Conservation (phyloP, 2,113 vertebrate species). For the Catharus bicknelli region DNA sequence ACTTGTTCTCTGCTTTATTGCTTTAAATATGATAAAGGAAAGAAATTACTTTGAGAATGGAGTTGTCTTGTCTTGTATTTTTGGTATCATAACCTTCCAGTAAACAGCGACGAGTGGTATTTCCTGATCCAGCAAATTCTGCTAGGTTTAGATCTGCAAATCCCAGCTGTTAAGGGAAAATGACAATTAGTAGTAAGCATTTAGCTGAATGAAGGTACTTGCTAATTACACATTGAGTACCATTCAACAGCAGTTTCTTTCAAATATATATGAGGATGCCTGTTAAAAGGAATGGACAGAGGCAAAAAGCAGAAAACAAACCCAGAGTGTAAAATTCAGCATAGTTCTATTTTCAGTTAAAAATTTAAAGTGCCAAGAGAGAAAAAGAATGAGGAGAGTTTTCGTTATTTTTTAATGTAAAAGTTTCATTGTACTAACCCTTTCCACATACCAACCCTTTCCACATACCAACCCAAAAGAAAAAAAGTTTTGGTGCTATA, state of each 20-base stretch:
- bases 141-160: constrained; percentile 97
- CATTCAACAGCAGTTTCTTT: background rate
- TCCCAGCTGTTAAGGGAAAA: constrained; percentile 85
- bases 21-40: background rate
- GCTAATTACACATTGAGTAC: background rate
- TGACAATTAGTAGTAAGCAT: background rate
- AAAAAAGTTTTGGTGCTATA: background rate
- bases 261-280: background rate
- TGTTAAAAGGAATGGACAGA: background rate
- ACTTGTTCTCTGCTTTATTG: background rate
- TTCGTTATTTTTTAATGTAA: background rate
- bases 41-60: constrained; percentile 91
- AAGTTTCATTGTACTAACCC: background rate
- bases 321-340: background rate
- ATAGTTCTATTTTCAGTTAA: background rate
- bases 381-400: background rate
- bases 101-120: constrained; percentile 88
- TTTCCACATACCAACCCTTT: background rate
- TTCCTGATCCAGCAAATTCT: constrained; percentile 96
- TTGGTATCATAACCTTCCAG: constrained; percentile 97
- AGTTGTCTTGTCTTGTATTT: constrained; percentile 96
- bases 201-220: background rate
- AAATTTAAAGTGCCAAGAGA: background rate
- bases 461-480: background rate
- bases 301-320: background rate